phyloP scores from a whole-genome alignment of 2,113 vertebrate species.

The Nibea albiflora region DNA sequence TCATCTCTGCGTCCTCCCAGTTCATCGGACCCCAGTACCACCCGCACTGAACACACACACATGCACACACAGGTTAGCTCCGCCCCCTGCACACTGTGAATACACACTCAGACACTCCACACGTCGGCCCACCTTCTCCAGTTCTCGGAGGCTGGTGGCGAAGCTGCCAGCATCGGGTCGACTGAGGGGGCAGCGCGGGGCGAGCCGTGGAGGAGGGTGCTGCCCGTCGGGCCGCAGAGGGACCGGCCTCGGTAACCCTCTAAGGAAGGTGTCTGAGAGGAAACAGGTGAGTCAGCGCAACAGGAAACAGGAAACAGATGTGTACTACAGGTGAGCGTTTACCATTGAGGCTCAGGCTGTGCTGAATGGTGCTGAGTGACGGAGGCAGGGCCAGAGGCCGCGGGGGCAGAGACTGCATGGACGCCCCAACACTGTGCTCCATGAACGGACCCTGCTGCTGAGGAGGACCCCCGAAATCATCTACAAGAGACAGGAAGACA shows the following conservation, averaged over 20 bases:
- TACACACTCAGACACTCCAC: not conserved
- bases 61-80: conserved; percentile 12
- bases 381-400: conserved; percentile 88
- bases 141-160: conserved; percentile 91
- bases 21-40: conserved; percentile 99
- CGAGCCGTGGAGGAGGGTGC: conserved; percentile 74
- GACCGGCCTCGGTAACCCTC: conserved; percentile 78
- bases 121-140: conserved; percentile 88
- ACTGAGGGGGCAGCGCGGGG: conserved; percentile 85
- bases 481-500: conserved; percentile 68
- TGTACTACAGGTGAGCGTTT: no score
- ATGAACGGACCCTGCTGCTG: conserved; percentile 86
- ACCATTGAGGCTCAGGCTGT: conserved; percentile 83
- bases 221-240: conserved; percentile 77
- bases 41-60: conserved; percentile 85
- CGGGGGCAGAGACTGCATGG: conserved; percentile 91
- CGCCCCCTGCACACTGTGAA: not conserved
- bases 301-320: no score
- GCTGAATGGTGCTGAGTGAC: conserved; percentile 89
- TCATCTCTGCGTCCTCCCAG: conserved; percentile 98
- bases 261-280: conserved; percentile 86
- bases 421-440: conserved; percentile 87
- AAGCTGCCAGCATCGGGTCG: conserved; percentile 89
- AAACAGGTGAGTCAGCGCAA: no score
- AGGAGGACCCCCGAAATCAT: conserved; percentile 89